Evolutionary conservation across 1,140 invertebrate genomes (phyloP).

Genomic region (Phocides pigmalion): DNA sequence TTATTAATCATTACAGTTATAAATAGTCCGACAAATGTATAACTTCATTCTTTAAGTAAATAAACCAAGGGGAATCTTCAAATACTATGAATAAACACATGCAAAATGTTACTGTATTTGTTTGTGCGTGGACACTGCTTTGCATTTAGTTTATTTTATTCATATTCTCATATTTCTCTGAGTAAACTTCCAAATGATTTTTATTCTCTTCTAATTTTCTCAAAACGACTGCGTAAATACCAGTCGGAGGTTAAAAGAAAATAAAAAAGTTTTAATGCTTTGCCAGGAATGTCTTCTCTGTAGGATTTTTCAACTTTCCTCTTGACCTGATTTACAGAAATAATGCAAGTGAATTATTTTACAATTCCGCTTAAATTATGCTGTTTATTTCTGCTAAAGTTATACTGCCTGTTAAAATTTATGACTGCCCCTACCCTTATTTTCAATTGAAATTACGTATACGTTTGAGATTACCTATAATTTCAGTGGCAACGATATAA

Average conservation of each 20-base stretch:
- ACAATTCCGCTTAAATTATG: not conserved
- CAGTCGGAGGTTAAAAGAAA: not conserved
- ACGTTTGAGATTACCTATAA: conserved; percentile 4
- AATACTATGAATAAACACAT: too few relatives aligned
- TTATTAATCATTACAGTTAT: too few relatives aligned
- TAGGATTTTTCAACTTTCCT: conserved; percentile 1
- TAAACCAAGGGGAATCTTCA: too few relatives aligned
- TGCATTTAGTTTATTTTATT: too few relatives aligned
- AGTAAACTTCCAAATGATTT: too few relatives aligned
- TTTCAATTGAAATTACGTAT: not conserved
- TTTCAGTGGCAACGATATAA: conserved; percentile 7
- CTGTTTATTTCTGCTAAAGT: not conserved
- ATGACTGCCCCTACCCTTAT: conserved; percentile 5
- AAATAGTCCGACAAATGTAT: too few relatives aligned
- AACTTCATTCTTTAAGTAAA: too few relatives aligned
- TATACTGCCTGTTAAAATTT: conserved; percentile 9
- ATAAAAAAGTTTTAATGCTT: conserved; percentile 2
- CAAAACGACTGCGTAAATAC: not conserved
- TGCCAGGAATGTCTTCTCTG: not conserved
- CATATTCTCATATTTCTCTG: too few relatives aligned
- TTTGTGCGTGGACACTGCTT: too few relatives aligned
- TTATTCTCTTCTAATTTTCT: not conserved
- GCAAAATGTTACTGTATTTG: too few relatives aligned
- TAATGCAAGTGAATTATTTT: conserved; percentile 12
- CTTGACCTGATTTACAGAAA: conserved; percentile 20